A percentile compares a stretch with the other conserved stretches of the same genome.
Evolutionary conservation across 1,140 invertebrate genomes (phyloP).

Genomic region (Centruroides sculpturatus): DNA sequence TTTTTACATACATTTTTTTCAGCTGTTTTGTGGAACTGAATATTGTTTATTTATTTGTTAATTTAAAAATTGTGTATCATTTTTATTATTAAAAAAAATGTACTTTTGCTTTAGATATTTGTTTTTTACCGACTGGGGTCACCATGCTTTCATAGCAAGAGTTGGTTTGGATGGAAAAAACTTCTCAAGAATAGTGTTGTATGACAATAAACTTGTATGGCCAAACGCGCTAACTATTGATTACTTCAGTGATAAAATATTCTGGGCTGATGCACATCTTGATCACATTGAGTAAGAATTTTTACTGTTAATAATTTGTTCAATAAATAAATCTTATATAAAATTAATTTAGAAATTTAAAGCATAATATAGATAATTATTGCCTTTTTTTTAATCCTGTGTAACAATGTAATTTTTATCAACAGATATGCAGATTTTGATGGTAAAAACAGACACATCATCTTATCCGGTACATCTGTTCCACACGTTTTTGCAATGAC

Average conservation of each 20-base stretch:
- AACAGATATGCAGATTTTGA: constrained; percentile 58
- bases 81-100: not conserved
- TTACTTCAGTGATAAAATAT: constrained; percentile 85
- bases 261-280: constrained; percentile 96
- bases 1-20: too few relatives aligned
- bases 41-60: too few relatives aligned
- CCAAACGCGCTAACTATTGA: constrained; percentile 95
- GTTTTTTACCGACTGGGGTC: constrained; percentile 92
- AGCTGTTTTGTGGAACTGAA: too few relatives aligned
- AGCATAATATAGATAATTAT: too few relatives aligned
- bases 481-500: constrained; percentile 89
- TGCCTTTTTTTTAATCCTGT: too few relatives aligned
- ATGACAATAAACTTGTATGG: constrained; percentile 92
- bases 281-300: constrained; percentile 80
- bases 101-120: constrained; percentile 39
- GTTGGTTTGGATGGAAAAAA: constrained; percentile 94
- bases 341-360: too few relatives aligned
- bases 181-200: constrained; percentile 72
- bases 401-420: not conserved
- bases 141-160: constrained; percentile 91
- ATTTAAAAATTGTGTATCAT: too few relatives aligned
- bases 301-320: not conserved
- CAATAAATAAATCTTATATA: too few relatives aligned
- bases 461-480: constrained; percentile 58
- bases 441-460: constrained; percentile 64